Conservation (phyloP, 2,888 invertebrate genomes). For the Tethea ocularis region DNA sequence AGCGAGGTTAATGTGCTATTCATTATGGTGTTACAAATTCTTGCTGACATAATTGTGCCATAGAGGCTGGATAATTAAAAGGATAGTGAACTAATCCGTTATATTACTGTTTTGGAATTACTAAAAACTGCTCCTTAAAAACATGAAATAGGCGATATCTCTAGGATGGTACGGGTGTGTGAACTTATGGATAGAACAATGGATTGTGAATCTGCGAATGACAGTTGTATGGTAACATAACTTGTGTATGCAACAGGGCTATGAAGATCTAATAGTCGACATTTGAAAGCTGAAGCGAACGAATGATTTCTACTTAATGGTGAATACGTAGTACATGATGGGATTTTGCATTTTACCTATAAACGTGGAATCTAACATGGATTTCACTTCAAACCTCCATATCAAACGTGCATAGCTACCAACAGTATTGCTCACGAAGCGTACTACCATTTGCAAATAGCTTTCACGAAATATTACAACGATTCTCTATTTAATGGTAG, state of each 20-base stretch:
- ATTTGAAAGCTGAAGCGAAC: background rate
- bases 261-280: background rate
- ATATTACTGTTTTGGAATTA: background rate
- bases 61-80: background rate
- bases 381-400: background rate
- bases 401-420: background rate
- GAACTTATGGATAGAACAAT: background rate
- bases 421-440: slow-evolving; percentile 5
- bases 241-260: background rate
- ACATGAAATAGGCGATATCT: background rate
- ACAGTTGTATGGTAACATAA: background rate
- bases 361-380: background rate
- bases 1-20: slow-evolving; percentile 4
- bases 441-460: slow-evolving; percentile 5
- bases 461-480: background rate
- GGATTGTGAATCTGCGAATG: background rate
- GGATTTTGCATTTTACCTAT: background rate
- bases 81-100: too few relatives aligned
- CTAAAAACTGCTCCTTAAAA: background rate
- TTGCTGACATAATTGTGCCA: background rate
- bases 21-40: slow-evolving; percentile 4
- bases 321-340: background rate
- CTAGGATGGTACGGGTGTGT: background rate
- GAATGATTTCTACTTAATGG: background rate
- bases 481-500: background rate